Evolutionary conservation across 2,797 vertebrate species (phyloP), one percentile per base, ranked within the genome.

Genomic region (Mareca strepera): DNA sequence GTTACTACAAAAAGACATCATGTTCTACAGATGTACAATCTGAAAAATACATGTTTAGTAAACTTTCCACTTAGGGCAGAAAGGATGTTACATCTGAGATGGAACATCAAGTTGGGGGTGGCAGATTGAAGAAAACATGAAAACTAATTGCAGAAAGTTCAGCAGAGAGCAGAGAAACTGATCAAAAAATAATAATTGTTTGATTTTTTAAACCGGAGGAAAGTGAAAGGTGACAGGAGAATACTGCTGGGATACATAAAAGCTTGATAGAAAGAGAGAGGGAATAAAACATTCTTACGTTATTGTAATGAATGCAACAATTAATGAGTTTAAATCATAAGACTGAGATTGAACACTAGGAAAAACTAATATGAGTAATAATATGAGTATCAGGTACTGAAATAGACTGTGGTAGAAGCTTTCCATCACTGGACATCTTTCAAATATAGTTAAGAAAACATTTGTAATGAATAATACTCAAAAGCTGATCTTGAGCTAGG

Each of bases 41-140:
- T 77, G 33, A 59, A 88, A 91, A 70, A 35, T 5, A 7, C 0
- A 0, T 26, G 1, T 11, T 29, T 18, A 85, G 4, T 7, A 85
- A 70, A 29, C 11, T 62, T 79, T 62, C 11, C 55, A 3, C 43
- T 63, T 11, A 48, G 60, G 60, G 28, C 3, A 83, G 58, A 68
- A 83, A 81, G 6, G 5, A 18, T 16, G 3, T 56, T 64, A 74
- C 11, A 39, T 17, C n/a, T 67, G 35, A 81, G 7, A 64, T 41
- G 70, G 59, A 67, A 12, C 2, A 63, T 21, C 6, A 31, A 20
- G 3, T 5, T 77, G 31, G 8, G 11, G 79, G 20, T 11, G 2
- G 3, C 7, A 82, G 17, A 63, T 0, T 78, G n/a, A 11, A 78
- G 26, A 44, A 88, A 86, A 68, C 1, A 6, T 1, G 3, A 50